Evolutionary conservation across 2,888 invertebrate species (phyloP), one percentile per base, ranked within the genome.

Genomic region (Caenorhabditis sp.): DNA sequence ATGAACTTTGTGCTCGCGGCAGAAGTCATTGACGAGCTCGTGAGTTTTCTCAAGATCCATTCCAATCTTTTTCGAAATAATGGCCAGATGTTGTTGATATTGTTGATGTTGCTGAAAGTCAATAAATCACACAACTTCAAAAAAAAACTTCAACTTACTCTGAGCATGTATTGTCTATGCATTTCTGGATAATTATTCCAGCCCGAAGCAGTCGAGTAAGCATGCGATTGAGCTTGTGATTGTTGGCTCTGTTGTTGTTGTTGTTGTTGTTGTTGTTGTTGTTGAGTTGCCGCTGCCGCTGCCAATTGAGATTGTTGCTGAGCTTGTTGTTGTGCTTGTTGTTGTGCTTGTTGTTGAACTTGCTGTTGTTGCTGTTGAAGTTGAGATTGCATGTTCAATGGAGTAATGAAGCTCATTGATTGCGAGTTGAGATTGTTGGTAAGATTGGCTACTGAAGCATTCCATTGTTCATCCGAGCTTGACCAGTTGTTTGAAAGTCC

Each of bases 1-100:
- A 27, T 52, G 49, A 43, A 63, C 27, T 52, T 63, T 63, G 53
- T 63, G 63, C 20, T 63, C 63, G 21, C 36, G 26, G 21, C 63
- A 53, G 36, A 63, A 63, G 20, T 63, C 63, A 25, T 14, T 25
- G 52, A 63, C 54, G 3, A 63, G 26, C 31, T 63, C 63, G 17
- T 52, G 21, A 5, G 53, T 31, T 36, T 63, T 63, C 3, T 63
- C 54, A 10, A 63, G 17, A 52, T 63, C 63, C 63, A 63, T 63
- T 2, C 23, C 23, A 23, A 63, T 54, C 31, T 53, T 52, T 25
- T 53, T 52, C 26, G 63, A n/a, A 52, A 63, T 52, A 3, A 52
- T 23, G 8, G 52, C 17, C 53, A 63, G 20, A 12, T 36, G 36
- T 17, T 52, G 52, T 12, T 53, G 63, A 23, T 53, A 63, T 38